Evolutionary conservation across 2,888 invertebrate genomes (phyloP).

Genomic region (Cristatella mucedo): DNA sequence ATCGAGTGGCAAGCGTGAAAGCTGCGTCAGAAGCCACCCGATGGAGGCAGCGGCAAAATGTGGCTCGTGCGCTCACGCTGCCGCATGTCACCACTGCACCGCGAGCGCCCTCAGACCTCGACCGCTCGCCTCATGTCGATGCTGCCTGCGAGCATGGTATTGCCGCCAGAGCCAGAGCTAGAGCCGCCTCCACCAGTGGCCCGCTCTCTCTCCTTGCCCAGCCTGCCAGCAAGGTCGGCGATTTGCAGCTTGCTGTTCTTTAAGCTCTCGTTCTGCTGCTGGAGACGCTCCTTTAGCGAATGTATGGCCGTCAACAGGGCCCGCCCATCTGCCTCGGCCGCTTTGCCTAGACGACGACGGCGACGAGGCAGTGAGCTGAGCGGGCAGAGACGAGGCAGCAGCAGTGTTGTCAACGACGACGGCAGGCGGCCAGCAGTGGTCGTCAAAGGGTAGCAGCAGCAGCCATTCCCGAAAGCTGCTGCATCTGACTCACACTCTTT

Average conservation of each 20-base stretch:
- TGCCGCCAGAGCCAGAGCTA: constrained; percentile 4
- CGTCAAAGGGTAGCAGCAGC: too few species aligned
- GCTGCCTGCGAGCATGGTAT: not conserved
- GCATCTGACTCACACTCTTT: too few species aligned
- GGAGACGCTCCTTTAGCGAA: constrained; percentile 26
- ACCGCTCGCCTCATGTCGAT: not conserved
- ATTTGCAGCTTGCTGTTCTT: constrained; percentile 23
- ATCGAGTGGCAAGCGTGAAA: too few species aligned
- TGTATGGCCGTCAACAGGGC: constrained; percentile 25
- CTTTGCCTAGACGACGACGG: constrained; percentile 14
- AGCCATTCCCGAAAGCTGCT: too few species aligned
- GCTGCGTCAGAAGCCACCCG: too few species aligned
- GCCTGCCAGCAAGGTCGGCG: constrained; percentile 24
- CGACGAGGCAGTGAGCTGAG: too few species aligned
- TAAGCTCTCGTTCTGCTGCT: constrained; percentile 23
- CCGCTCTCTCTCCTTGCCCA: constrained; percentile 23
- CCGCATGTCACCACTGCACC: not conserved
- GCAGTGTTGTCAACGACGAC: too few species aligned
- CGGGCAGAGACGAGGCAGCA: too few species aligned
- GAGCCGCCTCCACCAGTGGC: too few species aligned
- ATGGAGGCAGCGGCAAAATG: too few species aligned
- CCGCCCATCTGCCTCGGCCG: constrained; percentile 27
- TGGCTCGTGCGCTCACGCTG: too few species aligned
- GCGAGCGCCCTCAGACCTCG: constrained; percentile 1
- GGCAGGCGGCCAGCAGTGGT: too few species aligned